Conservation (phyloP, 2,797 vertebrate species). For the Molossus alvarezi region DNA sequence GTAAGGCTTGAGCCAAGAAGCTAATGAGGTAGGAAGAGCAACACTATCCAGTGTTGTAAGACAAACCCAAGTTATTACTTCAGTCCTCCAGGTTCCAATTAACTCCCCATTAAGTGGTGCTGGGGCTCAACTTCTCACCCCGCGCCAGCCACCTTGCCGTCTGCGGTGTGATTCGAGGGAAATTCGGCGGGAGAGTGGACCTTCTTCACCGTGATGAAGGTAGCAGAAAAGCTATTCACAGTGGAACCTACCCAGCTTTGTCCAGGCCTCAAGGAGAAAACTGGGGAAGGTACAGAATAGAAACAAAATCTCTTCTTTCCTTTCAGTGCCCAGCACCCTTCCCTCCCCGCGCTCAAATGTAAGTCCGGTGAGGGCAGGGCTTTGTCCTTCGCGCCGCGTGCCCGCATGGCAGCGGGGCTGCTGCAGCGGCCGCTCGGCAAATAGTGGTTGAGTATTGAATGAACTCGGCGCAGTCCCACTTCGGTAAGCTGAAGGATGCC, state of each 20-base stretch:
- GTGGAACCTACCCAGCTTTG: neutral
- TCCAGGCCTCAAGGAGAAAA: neutral
- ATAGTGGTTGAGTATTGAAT: accelerated
- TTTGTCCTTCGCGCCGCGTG: neutral
- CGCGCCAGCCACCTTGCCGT: neutral
- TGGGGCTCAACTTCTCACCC: neutral
- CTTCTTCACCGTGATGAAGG: neutral
- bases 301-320: neutral
- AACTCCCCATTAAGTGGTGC: conserved; percentile 38
- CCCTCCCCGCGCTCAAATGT: neutral
- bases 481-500: neutral
- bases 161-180: neutral
- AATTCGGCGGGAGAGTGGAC: neutral
- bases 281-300: too few relatives aligned
- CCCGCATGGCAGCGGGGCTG: neutral
- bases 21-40: conserved; percentile 43
- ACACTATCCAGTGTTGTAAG: neutral
- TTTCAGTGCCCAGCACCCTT: neutral
- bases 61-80: neutral
- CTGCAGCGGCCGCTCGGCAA: neutral
- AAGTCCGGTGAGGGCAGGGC: neutral
- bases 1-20: conserved; percentile 29
- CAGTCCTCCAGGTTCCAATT: neutral
- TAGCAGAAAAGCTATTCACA: neutral
- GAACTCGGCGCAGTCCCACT: neutral